Evolutionary conservation across 2,888 invertebrate species (phyloP), one percentile per base, ranked within the genome.

Genomic region (Auanema sp.): DNA sequence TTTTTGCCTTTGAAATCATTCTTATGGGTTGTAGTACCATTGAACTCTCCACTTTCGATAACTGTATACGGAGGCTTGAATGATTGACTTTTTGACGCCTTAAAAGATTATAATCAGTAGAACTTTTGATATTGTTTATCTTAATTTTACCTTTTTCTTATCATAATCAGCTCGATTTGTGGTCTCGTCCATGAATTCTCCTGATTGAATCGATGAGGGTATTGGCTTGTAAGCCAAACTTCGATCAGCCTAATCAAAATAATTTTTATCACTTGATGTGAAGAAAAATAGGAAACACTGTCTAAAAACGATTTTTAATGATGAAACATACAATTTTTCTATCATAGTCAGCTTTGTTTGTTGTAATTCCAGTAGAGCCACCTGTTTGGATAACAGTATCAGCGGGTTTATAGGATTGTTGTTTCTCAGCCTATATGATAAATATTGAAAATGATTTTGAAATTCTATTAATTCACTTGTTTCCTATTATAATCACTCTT

Each of bases 131-230:
- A 18, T 11, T 25, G 33, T 12, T 5, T 12, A 12, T 41, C 3
- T 41, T 3, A 10, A 52, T 18, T 2, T 5, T n/a, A 70, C 71
- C 51, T 60, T 53, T 57, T 74, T 72, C 47, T 60, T 47, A 41
- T 64, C 61, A 52, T 53, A 75, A 60, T 75, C 75, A 0, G 69
- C 62, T 56, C 69, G 65, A n/a, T 72, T 64, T 0, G 75, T 75
- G 0, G 72, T 71, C 3, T 53, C 47, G 10, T 68, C 72, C 24
- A 71, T 63, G 43, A 75, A 75, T 11, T 72, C 66, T 14, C 75
- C 75, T 21, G 61, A 54, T 49, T 66, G 65, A 0, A 72, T 25
- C 1, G 56, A 49, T 50, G 58, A 64, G n/a, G 62, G 61, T 12
- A 58, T 57, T n/a, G 71, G 69, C 1, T 66, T 64, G 4, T 57